phyloP scores from a whole-genome alignment of 2,113 vertebrate species.

The Mormyrus lacerda region DNA sequence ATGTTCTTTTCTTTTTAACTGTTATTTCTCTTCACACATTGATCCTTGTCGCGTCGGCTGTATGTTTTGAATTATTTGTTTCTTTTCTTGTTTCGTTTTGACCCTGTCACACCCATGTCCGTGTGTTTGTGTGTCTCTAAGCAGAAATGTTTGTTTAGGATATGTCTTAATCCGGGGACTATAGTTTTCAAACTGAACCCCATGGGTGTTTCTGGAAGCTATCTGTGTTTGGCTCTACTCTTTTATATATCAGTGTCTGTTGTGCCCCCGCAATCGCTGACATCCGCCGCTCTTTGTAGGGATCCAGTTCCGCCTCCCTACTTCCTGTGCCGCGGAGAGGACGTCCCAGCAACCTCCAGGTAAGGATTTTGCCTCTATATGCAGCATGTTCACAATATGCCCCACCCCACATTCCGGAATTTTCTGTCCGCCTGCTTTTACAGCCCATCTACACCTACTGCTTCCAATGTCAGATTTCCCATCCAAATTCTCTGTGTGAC shows the following conservation, averaged over 20 bases:
- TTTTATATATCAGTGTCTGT: not conserved
- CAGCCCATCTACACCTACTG: not conserved
- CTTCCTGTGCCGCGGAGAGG: constrained; percentile 56
- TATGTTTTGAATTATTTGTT: not conserved
- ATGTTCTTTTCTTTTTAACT: not conserved
- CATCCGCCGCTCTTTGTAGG: constrained; percentile 55
- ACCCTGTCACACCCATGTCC: not conserved
- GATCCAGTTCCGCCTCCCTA: constrained; percentile 66
- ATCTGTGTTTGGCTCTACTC: not conserved
- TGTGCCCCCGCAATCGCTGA: constrained; percentile 36
- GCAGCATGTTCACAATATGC: not conserved
- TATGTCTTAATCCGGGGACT: not conserved
- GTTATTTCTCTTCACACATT: not conserved
- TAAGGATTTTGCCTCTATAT: constrained; percentile 33
- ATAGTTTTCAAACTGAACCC: not conserved
- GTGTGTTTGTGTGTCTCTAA: not conserved
- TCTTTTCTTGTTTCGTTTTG: not conserved
- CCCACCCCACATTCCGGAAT: not conserved
- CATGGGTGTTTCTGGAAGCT: constrained; percentile 1
- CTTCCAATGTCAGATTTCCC: not conserved
- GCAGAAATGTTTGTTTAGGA: not conserved
- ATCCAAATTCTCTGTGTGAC: not conserved
- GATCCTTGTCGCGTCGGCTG: not conserved
- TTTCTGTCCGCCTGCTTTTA: not conserved
- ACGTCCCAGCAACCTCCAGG: constrained; percentile 58